Conservation (phyloP, 2,113 vertebrate species). For the Aptenodytes forsteri region DNA sequence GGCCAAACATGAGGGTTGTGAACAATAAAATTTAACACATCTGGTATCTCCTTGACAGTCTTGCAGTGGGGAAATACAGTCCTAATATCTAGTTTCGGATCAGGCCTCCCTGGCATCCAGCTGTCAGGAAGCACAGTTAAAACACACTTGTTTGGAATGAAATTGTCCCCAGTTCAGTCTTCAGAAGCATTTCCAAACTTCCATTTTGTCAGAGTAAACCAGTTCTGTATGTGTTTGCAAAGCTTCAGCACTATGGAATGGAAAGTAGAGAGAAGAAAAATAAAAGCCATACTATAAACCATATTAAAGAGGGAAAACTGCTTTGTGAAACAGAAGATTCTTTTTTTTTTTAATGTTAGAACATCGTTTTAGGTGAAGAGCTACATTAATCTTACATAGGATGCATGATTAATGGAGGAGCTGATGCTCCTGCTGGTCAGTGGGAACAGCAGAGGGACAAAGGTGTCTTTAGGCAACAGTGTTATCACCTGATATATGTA, state of each 20-base stretch:
- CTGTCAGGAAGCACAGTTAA: neutral
- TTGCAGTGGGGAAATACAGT: neutral
- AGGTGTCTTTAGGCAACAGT: neutral
- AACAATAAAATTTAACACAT: neutral
- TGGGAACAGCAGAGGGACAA: neutral
- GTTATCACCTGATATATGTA: neutral
- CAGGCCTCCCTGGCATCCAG: neutral
- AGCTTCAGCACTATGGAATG: neutral
- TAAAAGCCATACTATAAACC: neutral
- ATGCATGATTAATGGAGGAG: neutral
- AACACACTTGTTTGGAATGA: neutral
- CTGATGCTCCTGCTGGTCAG: neutral
- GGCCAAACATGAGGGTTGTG: fast-evolving
- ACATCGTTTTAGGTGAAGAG: neutral
- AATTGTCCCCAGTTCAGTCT: neutral
- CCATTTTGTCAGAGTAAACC: neutral
- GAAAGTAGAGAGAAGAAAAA: neutral
- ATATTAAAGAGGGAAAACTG: neutral
- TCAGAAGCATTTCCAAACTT: neutral
- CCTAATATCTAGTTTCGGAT: neutral
- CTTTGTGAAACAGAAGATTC: neutral
- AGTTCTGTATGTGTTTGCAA: neutral
- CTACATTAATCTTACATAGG: neutral
- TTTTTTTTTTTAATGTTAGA: neutral
- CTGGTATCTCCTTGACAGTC: neutral